These are phyloP conservation scores for Aphis gossypii DNA, from an alignment of 1,140 invertebrate genomes.

Conservation along the genomic window DNA sequence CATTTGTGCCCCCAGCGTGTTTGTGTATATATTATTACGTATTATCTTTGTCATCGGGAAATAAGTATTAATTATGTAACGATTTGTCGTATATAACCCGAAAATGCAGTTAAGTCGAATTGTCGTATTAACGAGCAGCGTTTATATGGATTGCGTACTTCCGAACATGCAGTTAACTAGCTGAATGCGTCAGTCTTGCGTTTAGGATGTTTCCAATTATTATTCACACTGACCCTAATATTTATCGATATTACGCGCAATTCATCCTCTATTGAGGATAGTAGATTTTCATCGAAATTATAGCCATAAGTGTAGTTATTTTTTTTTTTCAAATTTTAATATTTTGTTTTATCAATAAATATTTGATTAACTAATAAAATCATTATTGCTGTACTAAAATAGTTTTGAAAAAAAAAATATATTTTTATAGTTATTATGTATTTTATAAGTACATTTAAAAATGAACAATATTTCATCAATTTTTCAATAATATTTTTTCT, in stretches of 20 bases:
- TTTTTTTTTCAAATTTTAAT: not conserved
- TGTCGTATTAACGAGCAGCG: not conserved
- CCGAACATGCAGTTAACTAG: no score
- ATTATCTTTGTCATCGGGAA: not conserved
- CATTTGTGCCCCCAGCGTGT: not conserved
- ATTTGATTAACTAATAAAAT: not conserved
- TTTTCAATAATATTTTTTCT: not conserved
- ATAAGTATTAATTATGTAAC: not conserved
- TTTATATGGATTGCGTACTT: not conserved
- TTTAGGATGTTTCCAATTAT: not conserved
- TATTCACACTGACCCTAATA: not conserved
- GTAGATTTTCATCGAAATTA: no score
- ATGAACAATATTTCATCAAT: no score
- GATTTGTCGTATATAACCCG: not conserved
- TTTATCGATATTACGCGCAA: no score
- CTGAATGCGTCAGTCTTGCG: not conserved
- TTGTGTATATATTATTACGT: not conserved
- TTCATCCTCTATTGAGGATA: not conserved
- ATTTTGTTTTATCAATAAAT: not conserved
- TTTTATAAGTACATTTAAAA: no score
- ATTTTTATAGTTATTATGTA: no score
- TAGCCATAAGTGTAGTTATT: not conserved
- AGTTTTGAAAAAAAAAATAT: not conserved
- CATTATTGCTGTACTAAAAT: not conserved
- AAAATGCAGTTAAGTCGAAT: not conserved